Evolutionary conservation across 2,113 vertebrate genomes (phyloP).

Genomic region (Isurus oxyrinchus): DNA sequence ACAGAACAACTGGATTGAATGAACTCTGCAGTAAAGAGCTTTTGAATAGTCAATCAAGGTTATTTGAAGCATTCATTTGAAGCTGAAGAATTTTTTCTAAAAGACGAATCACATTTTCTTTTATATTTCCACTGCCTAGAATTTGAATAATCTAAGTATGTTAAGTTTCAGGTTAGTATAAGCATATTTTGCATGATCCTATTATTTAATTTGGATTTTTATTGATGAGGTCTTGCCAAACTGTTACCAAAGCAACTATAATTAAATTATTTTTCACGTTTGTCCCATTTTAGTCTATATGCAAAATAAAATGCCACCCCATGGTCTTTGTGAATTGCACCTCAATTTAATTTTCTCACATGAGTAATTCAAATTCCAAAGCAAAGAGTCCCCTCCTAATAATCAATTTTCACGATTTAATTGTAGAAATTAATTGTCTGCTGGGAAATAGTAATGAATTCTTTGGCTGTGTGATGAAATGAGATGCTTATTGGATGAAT

Average conservation of each 20-base stretch:
- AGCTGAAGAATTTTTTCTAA: background rate
- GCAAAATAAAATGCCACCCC: no score
- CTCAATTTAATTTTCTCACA: no score
- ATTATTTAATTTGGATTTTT: background rate
- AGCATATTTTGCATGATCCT: background rate
- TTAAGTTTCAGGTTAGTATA: background rate
- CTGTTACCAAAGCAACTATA: background rate
- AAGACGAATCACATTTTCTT: background rate
- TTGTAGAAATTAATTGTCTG: background rate
- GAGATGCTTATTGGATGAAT: background rate
- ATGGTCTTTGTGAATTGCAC: no score
- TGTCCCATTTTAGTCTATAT: no score
- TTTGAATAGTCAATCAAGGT: background rate
- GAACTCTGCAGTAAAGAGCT: background rate
- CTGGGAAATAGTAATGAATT: background rate
- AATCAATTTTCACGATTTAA: background rate
- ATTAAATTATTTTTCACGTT: background rate
- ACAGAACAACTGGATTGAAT: background rate
- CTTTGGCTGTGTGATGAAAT: background rate
- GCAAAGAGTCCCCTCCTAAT: background rate
- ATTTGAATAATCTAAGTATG: background rate
- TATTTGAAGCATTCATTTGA: background rate
- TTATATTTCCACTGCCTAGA: background rate
- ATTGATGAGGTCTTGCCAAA: background rate
- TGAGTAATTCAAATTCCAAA: background rate